phyloP scores from a whole-genome alignment of 1,140 invertebrate species.

The Drosophila repleta region DNA sequence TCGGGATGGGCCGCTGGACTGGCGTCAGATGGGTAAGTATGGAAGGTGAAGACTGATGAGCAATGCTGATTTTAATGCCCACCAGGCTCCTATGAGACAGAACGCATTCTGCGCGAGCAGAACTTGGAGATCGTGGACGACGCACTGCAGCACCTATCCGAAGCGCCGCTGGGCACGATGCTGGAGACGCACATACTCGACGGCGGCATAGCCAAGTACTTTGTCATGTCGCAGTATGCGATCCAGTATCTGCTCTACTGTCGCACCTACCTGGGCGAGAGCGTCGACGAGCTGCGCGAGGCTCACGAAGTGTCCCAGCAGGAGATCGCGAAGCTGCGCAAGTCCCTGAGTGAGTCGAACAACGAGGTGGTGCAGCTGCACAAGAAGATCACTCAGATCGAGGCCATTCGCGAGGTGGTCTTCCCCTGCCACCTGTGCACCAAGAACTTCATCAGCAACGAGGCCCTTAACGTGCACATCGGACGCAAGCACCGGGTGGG shows the following conservation, averaged over 20 bases:
- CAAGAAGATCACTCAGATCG: slow-evolving; percentile 74
- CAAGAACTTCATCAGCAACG: slow-evolving; percentile 82
- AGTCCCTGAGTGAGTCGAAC: slow-evolving; percentile 59
- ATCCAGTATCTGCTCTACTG: slow-evolving; percentile 81
- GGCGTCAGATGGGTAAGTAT: slow-evolving; percentile 73
- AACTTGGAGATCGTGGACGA: slow-evolving; percentile 74
- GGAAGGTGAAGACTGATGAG: not conserved
- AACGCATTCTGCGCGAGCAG: slow-evolving; percentile 71
- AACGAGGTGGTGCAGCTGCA: slow-evolving; percentile 75
- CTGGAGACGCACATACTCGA: slow-evolving; percentile 72
- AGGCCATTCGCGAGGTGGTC: slow-evolving; percentile 73
- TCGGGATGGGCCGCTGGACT: slow-evolving; percentile 74
- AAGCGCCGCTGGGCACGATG: slow-evolving; percentile 39
- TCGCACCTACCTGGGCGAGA: slow-evolving; percentile 76
- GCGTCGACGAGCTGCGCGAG: slow-evolving; percentile 61
- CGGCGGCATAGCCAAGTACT: slow-evolving; percentile 80
- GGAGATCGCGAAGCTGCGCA: slow-evolving; percentile 62
- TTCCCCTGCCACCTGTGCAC: slow-evolving; percentile 79
- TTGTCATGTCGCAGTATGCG: slow-evolving; percentile 75
- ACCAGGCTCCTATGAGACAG: slow-evolving; percentile 73
- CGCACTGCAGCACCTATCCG: slow-evolving; percentile 66
- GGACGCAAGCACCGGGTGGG: slow-evolving; percentile 61
- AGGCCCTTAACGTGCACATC: slow-evolving; percentile 76
- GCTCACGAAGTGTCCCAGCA: slow-evolving; percentile 55
- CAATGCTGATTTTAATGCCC: not conserved